Conservation (phyloP, 1,140 invertebrate species). For the Dolichoris vasculosae region DNA sequence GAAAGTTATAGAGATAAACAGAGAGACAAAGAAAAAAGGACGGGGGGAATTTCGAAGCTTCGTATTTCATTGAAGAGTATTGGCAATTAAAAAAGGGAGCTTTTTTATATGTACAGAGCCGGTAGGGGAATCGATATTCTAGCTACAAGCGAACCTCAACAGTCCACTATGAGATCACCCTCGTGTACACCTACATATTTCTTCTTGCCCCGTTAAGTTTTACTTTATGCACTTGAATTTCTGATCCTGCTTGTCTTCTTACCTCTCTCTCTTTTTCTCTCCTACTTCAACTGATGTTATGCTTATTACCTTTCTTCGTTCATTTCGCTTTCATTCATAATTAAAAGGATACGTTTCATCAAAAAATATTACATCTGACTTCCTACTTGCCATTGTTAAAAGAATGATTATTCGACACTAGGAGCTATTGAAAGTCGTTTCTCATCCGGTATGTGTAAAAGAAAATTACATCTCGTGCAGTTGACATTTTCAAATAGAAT, state of each 20-base stretch:
- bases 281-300: background rate
- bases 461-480: background rate
- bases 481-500: background rate
- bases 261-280: background rate
- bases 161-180: conserved; percentile 1
- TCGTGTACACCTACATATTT: background rate
- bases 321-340: background rate
- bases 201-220: background rate
- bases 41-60: conserved; percentile 52
- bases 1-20: background rate
- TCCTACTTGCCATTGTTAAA: background rate
- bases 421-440: background rate
- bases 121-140: background rate
- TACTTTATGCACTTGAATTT: background rate
- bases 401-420: background rate
- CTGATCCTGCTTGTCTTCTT: background rate
- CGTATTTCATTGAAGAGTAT: conserved; percentile 75
- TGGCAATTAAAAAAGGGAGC: conserved; percentile 71
- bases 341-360: background rate
- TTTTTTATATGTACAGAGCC: conserved; percentile 57
- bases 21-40: background rate
- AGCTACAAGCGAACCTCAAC: background rate
- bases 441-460: background rate
- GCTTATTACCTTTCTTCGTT: no score
- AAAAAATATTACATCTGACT: background rate